Evolutionary conservation across 2,113 vertebrate genomes (phyloP).

Genomic region (Canis aureus): DNA sequence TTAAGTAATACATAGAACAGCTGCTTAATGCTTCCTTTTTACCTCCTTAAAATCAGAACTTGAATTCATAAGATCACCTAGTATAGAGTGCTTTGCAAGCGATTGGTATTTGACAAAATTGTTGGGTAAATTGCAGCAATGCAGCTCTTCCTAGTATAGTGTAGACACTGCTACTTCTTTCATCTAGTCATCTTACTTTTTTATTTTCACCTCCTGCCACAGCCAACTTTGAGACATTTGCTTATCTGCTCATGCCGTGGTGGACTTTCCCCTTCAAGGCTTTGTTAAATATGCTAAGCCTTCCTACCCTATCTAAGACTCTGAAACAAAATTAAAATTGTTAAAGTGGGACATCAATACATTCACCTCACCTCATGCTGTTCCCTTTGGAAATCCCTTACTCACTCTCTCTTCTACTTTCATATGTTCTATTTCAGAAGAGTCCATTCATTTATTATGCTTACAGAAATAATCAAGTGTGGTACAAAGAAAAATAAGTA

Average conservation of each 20-base stretch:
- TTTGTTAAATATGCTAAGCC: neutral
- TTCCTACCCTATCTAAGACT: neutral
- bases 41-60: neutral
- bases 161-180: neutral
- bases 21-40: neutral
- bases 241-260: neutral
- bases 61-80: neutral
- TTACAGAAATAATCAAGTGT: neutral
- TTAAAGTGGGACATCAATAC: neutral
- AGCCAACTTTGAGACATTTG: neutral
- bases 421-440: neutral
- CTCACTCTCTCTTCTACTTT: neutral
- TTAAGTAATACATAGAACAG: neutral
- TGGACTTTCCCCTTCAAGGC: neutral
- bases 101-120: neutral
- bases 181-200: neutral
- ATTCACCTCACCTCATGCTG: neutral
- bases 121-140: neutral
- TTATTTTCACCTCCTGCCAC: neutral
- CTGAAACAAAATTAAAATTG: slow-evolving; percentile 20
- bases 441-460: neutral
- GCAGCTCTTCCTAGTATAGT: neutral
- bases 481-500: slow-evolving; percentile 17
- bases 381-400: neutral
- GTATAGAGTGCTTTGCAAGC: neutral